Evolutionary conservation across 2,113 vertebrate species (phyloP).

Genomic region (Hymenochirus boettgeri): DNA sequence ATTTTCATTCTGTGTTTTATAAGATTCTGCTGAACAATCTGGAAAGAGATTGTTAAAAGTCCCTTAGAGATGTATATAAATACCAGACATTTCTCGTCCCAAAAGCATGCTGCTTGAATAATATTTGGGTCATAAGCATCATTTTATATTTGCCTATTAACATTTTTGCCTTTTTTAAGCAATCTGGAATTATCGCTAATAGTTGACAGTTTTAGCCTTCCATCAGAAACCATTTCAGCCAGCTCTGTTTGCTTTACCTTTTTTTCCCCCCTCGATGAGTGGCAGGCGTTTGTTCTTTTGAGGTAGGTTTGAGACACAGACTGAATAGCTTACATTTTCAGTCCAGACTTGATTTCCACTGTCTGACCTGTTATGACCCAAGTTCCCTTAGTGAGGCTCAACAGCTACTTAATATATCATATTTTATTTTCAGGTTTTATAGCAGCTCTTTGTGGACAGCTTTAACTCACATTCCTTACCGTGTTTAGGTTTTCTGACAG

Average conservation of each 20-base stretch:
- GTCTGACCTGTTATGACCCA: constrained; percentile 76
- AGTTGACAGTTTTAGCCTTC: constrained; percentile 39
- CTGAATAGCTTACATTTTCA: constrained; percentile 70
- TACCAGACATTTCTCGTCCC: constrained; percentile 45
- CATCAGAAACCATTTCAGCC: constrained; percentile 49
- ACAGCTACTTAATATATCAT: constrained; percentile 46
- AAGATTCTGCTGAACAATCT: neutral
- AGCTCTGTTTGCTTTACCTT: constrained; percentile 52
- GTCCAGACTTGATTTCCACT: constrained; percentile 67
- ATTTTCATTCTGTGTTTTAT: too few relatives aligned
- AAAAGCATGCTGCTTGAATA: constrained; percentile 51
- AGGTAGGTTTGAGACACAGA: constrained; percentile 62
- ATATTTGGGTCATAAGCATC: constrained; percentile 38
- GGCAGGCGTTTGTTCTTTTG: constrained; percentile 44
- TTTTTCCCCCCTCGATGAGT: constrained; percentile 43
- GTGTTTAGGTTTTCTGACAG: constrained; percentile 35
- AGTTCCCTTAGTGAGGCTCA: constrained; percentile 58
- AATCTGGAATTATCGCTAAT: constrained; percentile 50
- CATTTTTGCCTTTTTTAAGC: constrained; percentile 41
- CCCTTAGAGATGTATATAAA: constrained; percentile 36
- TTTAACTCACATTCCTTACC: constrained; percentile 32
- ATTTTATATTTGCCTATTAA: constrained; percentile 47
- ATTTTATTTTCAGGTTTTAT: constrained; percentile 45
- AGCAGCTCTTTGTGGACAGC: constrained; percentile 40
- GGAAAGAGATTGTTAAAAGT: neutral